Evolutionary conservation across 2,797 vertebrate genomes (phyloP).

Genomic region (Knipowitschia caucasica): DNA sequence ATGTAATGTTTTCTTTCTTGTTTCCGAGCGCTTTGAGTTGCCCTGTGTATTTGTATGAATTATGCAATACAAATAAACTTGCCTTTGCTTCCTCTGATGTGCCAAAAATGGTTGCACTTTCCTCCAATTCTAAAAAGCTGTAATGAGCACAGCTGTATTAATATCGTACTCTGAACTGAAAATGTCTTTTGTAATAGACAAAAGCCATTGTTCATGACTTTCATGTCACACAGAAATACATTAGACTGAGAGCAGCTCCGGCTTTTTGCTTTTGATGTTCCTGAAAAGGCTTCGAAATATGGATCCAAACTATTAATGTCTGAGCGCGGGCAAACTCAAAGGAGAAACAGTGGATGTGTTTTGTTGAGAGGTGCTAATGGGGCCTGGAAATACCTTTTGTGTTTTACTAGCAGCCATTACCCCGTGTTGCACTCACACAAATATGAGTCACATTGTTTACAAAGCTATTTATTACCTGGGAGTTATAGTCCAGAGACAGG

Average conservation of each 20-base stretch:
- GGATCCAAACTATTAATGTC: constrained; percentile 8
- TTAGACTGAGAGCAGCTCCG: neutral
- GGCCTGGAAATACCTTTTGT: neutral
- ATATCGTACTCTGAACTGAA: neutral
- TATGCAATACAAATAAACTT: too few relatives aligned
- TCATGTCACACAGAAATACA: neutral
- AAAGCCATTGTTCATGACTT: constrained; percentile 2
- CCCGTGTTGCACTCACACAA: constrained; percentile 17
- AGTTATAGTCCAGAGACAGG: too few relatives aligned
- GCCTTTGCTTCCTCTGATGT: too few relatives aligned
- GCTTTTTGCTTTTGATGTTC: constrained; percentile 24
- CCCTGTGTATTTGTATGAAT: too few relatives aligned
- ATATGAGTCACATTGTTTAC: constrained; percentile 20
- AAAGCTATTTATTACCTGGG: constrained; percentile 30
- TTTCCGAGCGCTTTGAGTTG: too few relatives aligned
- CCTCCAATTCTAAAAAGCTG: too few relatives aligned
- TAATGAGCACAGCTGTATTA: neutral
- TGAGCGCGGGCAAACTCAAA: constrained; percentile 7
- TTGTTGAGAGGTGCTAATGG: constrained; percentile 10
- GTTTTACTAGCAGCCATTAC: constrained; percentile 20
- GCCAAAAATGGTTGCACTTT: neutral
- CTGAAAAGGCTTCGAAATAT: constrained; percentile 2
- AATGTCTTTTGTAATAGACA: neutral
- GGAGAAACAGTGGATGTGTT: constrained; percentile 7
- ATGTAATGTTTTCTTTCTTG: too few relatives aligned